phyloP scores from a whole-genome alignment of 2,888 invertebrate genomes.

The Hylaea fasciaria region DNA sequence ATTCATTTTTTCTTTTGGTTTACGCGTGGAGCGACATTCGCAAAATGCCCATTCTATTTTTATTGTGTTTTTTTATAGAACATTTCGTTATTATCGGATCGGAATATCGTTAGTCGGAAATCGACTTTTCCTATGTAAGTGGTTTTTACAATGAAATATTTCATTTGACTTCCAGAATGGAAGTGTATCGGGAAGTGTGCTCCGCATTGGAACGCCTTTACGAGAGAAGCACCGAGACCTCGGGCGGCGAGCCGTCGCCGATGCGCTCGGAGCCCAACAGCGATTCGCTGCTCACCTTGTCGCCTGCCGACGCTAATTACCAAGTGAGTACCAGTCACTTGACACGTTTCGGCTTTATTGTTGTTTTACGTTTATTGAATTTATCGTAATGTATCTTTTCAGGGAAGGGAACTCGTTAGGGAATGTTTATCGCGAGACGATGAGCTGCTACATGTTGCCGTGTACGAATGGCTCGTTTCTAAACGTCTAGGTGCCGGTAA shows the following conservation, averaged over 20 bases:
- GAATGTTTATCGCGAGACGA: conserved; percentile 90
- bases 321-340: conserved; percentile 54
- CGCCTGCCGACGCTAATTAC: conserved; percentile 78
- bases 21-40: too few relatives aligned
- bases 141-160: too few relatives aligned
- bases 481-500: conserved; percentile 87
- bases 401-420: conserved; percentile 85
- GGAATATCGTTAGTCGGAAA: too few relatives aligned
- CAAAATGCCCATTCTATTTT: too few relatives aligned
- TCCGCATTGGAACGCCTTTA: conserved; percentile 90
- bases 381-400: conserved; percentile 28
- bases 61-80: too few relatives aligned
- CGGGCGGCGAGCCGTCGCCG: conserved; percentile 70
- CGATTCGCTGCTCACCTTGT: conserved; percentile 65
- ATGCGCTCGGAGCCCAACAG: conserved; percentile 51
- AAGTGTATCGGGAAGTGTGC: conserved; percentile 94
- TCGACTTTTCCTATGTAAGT: too few relatives aligned
- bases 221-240: conserved; percentile 82
- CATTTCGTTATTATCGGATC: too few relatives aligned
- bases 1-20: too few relatives aligned
- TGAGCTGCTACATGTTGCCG: conserved; percentile 94
- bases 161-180: conserved; percentile 86
- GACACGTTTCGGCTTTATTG: background rate
- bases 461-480: conserved; percentile 97
- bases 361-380: too few relatives aligned